Evolutionary conservation across 2,888 invertebrate species (phyloP).

Genomic region (Corbicula japonica): DNA sequence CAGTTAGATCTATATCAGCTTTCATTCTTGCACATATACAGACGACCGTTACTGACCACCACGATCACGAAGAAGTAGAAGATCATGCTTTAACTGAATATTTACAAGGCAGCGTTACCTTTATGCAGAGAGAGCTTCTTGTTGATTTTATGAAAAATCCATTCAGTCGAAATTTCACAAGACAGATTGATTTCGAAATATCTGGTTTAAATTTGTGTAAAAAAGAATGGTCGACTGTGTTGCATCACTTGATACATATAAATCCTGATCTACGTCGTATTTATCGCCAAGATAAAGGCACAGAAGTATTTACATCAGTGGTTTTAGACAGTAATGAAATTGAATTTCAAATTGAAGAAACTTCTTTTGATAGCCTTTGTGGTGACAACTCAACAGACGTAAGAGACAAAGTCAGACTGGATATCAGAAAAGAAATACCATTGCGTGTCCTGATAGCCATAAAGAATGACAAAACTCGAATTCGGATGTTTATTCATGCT

Average conservation of each 20-base stretch:
- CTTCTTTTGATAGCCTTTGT: slow-evolving; percentile 26
- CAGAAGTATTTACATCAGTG: slow-evolving; percentile 2
- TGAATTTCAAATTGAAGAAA: slow-evolving; percentile 23
- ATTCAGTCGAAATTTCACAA: slow-evolving; percentile 22
- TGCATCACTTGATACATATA: slow-evolving; percentile 33
- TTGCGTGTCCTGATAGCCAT: slow-evolving; percentile 32
- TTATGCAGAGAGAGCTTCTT: slow-evolving; percentile 40
- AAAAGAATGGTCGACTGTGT: slow-evolving; percentile 36
- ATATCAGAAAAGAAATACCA: slow-evolving; percentile 46
- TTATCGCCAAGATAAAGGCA: slow-evolving; percentile 18
- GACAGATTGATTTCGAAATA: slow-evolving; percentile 42
- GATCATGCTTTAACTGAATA: not conserved
- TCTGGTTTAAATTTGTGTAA: slow-evolving; percentile 13
- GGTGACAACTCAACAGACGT: slow-evolving; percentile 21
- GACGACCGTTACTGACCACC: not conserved
- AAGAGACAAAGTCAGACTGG: slow-evolving; percentile 18
- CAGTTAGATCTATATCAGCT: slow-evolving; percentile 32
- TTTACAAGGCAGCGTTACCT: slow-evolving; percentile 24
- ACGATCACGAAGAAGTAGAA: not conserved
- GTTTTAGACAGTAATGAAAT: slow-evolving; percentile 5
- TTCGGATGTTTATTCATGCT: slow-evolving; percentile 34
- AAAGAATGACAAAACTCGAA: slow-evolving; percentile 5
- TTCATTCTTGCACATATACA: slow-evolving; percentile 24
- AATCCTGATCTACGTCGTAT: slow-evolving; percentile 47
- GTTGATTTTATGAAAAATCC: slow-evolving; percentile 27